phyloP scores from a whole-genome alignment of 2,888 invertebrate genomes.

The Sicus ferrugineus region DNA sequence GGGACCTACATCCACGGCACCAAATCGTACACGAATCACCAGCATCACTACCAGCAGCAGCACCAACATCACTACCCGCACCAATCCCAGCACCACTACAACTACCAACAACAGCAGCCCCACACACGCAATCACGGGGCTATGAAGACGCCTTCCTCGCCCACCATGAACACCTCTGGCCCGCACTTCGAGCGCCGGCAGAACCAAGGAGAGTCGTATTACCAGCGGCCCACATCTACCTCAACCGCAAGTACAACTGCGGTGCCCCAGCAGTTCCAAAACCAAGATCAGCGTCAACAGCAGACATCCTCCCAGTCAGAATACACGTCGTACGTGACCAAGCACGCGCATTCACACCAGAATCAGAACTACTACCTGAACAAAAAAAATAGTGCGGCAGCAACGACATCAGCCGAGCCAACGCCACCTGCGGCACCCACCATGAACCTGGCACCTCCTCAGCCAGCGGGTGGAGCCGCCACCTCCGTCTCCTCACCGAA shows the following conservation, averaged over 20 bases:
- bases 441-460: slow-evolving; percentile 59
- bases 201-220: slow-evolving; percentile 48
- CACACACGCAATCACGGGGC: slow-evolving; percentile 60
- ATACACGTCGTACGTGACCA: slow-evolving; percentile 7
- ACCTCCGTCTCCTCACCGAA: slow-evolving; percentile 50
- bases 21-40: slow-evolving; percentile 59
- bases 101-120: slow-evolving; percentile 51
- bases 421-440: slow-evolving; percentile 34
- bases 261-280: slow-evolving; percentile 55
- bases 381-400: slow-evolving; percentile 11
- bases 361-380: slow-evolving; percentile 15
- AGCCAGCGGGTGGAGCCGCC: slow-evolving; percentile 51
- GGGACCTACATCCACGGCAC: slow-evolving; percentile 39
- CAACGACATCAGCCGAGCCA: slow-evolving; percentile 1
- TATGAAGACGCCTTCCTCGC: slow-evolving; percentile 62
- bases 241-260: slow-evolving; percentile 65
- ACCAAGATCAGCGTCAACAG: slow-evolving; percentile 40
- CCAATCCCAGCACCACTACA: slow-evolving; percentile 57
- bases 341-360: slow-evolving; percentile 24
- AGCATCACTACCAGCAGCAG: slow-evolving; percentile 48
- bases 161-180: slow-evolving; percentile 64
- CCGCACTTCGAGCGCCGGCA: slow-evolving; percentile 66
- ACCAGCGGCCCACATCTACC: slow-evolving; percentile 57
- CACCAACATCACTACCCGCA: slow-evolving; percentile 54
- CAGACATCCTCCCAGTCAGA: not conserved